These are phyloP conservation scores for Eilema sororculum DNA, from an alignment of 2,888 invertebrate genomes.

Conservation along the genomic window DNA sequence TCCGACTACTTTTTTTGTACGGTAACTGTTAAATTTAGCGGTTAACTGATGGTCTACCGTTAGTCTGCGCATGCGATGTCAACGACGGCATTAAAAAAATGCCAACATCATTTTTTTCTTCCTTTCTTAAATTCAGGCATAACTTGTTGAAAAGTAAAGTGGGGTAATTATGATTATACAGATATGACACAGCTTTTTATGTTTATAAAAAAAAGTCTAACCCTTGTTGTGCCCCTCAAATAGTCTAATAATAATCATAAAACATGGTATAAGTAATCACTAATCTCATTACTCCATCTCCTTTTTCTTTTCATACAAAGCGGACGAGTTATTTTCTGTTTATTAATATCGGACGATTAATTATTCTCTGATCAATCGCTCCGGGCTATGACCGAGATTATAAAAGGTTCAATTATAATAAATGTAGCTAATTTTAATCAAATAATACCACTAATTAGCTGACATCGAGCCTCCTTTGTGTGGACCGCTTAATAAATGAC, in stretches of 20 bases:
- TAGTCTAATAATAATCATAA: not conserved
- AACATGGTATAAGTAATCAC: conserved; percentile 21
- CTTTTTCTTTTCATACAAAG: conserved; percentile 28
- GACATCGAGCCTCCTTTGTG: conserved; percentile 80
- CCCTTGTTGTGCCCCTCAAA: not conserved
- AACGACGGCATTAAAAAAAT: conserved; percentile 68
- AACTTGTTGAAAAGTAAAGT: not conserved
- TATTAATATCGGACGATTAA: conserved; percentile 73
- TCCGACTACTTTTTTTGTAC: conserved; percentile 55
- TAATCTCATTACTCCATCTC: conserved; percentile 38
- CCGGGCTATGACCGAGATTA: conserved; percentile 67
- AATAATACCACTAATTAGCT: conserved; percentile 84
- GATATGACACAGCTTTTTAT: not conserved
- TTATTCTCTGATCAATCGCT: conserved; percentile 76
- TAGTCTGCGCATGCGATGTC: conserved; percentile 73
- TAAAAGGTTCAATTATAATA: conserved; percentile 82
- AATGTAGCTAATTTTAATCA: conserved; percentile 85
- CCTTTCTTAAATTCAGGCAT: conserved; percentile 50
- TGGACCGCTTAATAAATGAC: conserved; percentile 79
- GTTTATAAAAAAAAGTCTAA: not conserved
- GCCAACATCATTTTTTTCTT: conserved; percentile 12
- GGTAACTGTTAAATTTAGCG: conserved; percentile 69
- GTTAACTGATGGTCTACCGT: conserved; percentile 72
- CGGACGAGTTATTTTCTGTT: conserved; percentile 52
- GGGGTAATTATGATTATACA: not conserved